Evolutionary conservation across 2,797 vertebrate species (phyloP), one percentile per base, ranked within the genome.

Genomic region (Amblyraja radiata): DNA sequence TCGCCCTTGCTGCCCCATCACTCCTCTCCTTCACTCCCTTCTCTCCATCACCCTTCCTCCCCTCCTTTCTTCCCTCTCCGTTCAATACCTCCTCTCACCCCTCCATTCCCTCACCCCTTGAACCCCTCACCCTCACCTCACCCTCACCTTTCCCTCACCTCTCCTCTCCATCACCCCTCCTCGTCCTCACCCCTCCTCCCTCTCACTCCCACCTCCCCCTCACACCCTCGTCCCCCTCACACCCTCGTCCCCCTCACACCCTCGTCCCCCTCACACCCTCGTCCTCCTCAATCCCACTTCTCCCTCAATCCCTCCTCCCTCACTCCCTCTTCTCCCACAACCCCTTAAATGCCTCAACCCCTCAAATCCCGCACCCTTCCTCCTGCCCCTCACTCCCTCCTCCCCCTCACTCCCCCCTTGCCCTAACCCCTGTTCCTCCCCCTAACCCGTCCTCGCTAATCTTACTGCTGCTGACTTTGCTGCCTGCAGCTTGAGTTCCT

Each of bases 131-230:
- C 7, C 11, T 32, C 28, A 11, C 28, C 77, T 79, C 9, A 0
- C n/a, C 16, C 77, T 1, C 5, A 13, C 1, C n/a, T 1, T 9
- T 32, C 28, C 32, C 16, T 11, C 32, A 10, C 8, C 77, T 9
- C 28, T 36, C 77, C 18, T 4, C n/a, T 14, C n/a, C 36, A 32
- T 16, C 32, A 2, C 11, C 1, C 14, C 14, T 79, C 78, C 18
- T 5, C 11, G 0, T 32, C 14, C 9, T 16, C n/a, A 13, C 1
- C 1, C 11, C 16, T 14, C 32, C 16, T 14, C 10, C 9, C 28
- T 0, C 32, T 2, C 9, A 4, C 7, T 10, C 0, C 8, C 14
- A 0, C 10, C 18, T 14, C 77, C 10, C 10, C 3, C n/a, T 0
- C 13, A 11, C 14, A 6, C 4, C n/a, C 18, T 0, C 25, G 0